Evolutionary conservation across 1,140 invertebrate species (phyloP), one percentile per base, ranked within the genome.

Genomic region (Polyergus mexicanus): DNA sequence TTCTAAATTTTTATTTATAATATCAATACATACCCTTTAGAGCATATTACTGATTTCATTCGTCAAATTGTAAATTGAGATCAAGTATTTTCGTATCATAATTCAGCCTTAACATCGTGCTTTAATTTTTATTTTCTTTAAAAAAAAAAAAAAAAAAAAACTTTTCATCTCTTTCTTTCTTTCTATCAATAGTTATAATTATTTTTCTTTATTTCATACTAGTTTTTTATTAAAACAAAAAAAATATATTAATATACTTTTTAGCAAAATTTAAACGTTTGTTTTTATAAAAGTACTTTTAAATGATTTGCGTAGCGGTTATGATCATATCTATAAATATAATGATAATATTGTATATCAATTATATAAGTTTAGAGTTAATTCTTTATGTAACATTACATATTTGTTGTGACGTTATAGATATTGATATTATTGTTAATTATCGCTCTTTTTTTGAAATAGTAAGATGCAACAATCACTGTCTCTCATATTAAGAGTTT

Each of bases 381-480:
- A 19, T 32, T 7, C 28, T 19, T 10, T 41, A 11, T 22, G 13
- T 65, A 54, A 22, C n/a, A 41, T 51, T 78, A 19, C 7, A 63
- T 62, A 62, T 5, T 7, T 28, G 19, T 51, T 66, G 25, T 28
- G 65, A 47, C 28, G 54, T 13, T 32, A 47, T 13, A 71, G 8
- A 7, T 80, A 81, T 32, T 71, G 44, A 56, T 81, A 71, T 56
- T 4, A 38, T 71, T 71, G n/a, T 71, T 81, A 69, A 32, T 56
- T 69, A 41, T 35, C 13, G 22, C 22, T 28, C 1, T 41, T 56
- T 8, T 47, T 19, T 78, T 69, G 19, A 56, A 66, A 38, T 0
- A 32, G 2, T 41, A 38, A 47, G 13, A 47, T 44, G 3, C 41
- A 44, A 3, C 41, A 44, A 44, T 4, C 7, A 47, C 2, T 41